Evolutionary conservation across 2,888 invertebrate species (phyloP), one percentile per base, ranked within the genome.

Genomic region (Seira musarum): DNA sequence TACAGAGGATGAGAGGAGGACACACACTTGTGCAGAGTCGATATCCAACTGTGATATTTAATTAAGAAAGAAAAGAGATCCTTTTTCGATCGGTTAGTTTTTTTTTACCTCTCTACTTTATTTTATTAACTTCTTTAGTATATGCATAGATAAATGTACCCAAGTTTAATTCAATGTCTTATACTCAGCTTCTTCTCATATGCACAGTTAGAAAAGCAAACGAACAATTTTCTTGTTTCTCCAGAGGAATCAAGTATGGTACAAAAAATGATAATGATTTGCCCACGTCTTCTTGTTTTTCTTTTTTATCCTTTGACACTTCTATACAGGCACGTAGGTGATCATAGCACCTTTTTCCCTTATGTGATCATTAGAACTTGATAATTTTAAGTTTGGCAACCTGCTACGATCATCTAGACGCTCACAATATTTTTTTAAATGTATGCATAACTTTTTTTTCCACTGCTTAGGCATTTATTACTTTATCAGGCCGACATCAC

Each of bases 31-130:
- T 65, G 65, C 19, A 49, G 21, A 82, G 81, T 75, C 70, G 84
- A 84, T 82, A 82, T 82, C 86, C 86, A 79, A 83, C 85, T 82
- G 86, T 76, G 86, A 86, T 86, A 85, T 86, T 86, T 86, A 86
- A 86, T 86, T 86, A 86, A 86, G 84, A 83, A 84, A 81, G 83
- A 83, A 84, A 77, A 82, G 40, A 82, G 82, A 84, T 84, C 82
- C 80, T 82, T 80, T 67, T 57, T 70, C 76, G 61, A 77, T 70
- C 70, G 66, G 69, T 70, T 65, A 63, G 53, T 69, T 25, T 49
- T 68, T 40, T 69, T 68, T 10, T 69, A 2, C 24, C 24, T 69
- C 30, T 69, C 49, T 49, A 5, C 17, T 57, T 22, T 64, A 19
- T 68, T 53, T 57, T 66, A 40, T 40, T 40, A 40, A 40, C 6